phyloP scores from a whole-genome alignment of 2,113 vertebrate species.

The Trematocara unimaculatum region DNA sequence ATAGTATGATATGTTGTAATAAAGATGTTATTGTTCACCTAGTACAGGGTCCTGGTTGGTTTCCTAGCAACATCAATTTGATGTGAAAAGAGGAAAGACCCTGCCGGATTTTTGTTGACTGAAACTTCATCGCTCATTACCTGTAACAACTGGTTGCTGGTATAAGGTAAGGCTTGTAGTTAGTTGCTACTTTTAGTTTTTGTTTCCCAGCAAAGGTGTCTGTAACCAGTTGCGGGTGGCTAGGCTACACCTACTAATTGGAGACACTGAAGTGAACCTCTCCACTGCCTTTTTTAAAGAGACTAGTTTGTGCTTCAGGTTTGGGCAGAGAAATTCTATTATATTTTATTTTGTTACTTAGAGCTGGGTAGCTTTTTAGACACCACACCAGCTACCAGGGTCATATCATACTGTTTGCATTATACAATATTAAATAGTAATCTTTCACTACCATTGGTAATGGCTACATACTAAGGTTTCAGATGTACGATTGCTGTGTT shows the following conservation, averaged over 20 bases:
- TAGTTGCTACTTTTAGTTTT: neutral
- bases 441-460: neutral
- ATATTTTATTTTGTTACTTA: neutral
- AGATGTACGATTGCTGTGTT: neutral
- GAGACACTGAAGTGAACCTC: neutral
- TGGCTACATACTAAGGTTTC: neutral
- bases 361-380: neutral
- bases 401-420: neutral
- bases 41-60: neutral
- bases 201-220: neutral
- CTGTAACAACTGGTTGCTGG: neutral
- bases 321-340: neutral
- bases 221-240: accelerated
- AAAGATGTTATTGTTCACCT: neutral
- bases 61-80: neutral
- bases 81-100: neutral
- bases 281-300: neutral
- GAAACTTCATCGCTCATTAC: neutral
- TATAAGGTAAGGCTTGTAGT: neutral
- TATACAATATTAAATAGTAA: neutral
- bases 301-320: neutral
- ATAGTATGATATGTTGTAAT: neutral
- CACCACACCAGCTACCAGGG: neutral
- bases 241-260: accelerated
- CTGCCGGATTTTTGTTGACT: neutral